Evolutionary conservation across 1,140 invertebrate genomes (phyloP).

Genomic region (Rhopalosiphum padi): DNA sequence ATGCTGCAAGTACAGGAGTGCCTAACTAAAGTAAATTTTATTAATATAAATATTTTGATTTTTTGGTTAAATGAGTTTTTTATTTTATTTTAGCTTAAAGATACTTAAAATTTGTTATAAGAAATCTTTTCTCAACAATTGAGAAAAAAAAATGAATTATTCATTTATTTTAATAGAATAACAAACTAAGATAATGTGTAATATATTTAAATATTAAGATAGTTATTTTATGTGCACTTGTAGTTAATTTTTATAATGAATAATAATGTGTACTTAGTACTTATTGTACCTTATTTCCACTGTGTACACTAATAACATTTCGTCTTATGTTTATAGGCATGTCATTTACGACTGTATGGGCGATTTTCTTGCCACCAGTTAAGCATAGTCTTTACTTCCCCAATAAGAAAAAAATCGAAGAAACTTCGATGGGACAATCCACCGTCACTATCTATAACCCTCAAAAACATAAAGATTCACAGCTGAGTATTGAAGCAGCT

Average conservation of each 20-base stretch:
- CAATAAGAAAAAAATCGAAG: constrained; percentile 4
- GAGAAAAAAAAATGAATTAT: no score
- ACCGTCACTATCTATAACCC: constrained; percentile 26
- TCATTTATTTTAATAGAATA: no score
- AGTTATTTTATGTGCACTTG: background rate
- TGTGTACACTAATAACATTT: background rate
- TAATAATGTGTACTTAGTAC: no score
- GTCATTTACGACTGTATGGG: constrained; percentile 25
- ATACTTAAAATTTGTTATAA: no score
- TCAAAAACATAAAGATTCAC: background rate
- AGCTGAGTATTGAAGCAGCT: background rate
- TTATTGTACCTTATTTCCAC: background rate
- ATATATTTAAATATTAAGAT: background rate
- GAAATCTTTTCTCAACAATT: no score
- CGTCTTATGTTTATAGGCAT: constrained; percentile 7
- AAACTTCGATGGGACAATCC: background rate
- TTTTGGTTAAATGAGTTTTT: no score
- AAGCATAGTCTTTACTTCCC: constrained; percentile 40
- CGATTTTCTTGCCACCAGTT: background rate
- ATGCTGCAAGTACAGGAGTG: no score
- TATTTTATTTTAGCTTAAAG: no score
- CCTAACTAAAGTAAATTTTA: no score
- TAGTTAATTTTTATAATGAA: no score
- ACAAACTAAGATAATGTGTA: background rate
- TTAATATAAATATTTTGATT: no score